Base-by-base conservation (phyloP, 1,140 invertebrate species). In the Copidosoma floridanum region DNA sequence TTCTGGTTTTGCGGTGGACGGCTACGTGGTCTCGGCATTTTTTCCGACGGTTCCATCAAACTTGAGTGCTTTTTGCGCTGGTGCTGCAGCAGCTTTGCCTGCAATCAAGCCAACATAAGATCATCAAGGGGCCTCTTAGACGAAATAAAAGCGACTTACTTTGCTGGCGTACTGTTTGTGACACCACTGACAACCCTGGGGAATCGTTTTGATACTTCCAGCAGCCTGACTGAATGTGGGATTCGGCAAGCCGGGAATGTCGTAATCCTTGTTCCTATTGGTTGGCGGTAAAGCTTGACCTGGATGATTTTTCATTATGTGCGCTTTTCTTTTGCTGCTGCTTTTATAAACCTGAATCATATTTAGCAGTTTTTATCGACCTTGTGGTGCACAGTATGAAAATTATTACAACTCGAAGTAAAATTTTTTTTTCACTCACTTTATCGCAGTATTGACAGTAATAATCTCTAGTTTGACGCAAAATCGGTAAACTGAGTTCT, bases 401-500 rank as follows among this genome's bases (percentile, higher is more conserved):
- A n/a, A n/a, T n/a, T n/a, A n/a, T 24, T 46, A n/a, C 32, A 37
- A 37, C 7, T 37, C 16, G 35, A 6, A 43, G 29, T 52, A 43
- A 29, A 35, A 20, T 26, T 32, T 27, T 54, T 38, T n/a, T n/a
- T n/a, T n/a, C n/a, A 46, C 26, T 68, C 66, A 85, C 84, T 81
- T 93, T 93, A 54, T 92, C 89, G 74, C 92, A 94, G 72, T 93
- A 91, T 69, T 90, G 88, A 75, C 92, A 94, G 76, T 86, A 92
- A 77, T 91, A 94, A 75, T 92, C 89, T 40, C 86, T 82, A 11
- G 88, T 89, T n/a, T 89, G 86, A 68, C 89, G 84, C 18, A 92
- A 75, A 65, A 94, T 93, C 1, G 92, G 92, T 55, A 91, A 77
- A 73, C 90, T 92, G 14, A 94, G 81, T 78, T 93, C 91, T 4